These are phyloP conservation scores for Sinocyclocheilus rhinocerous DNA, from an alignment of 2,113 vertebrate genomes.

Conservation along the genomic window DNA sequence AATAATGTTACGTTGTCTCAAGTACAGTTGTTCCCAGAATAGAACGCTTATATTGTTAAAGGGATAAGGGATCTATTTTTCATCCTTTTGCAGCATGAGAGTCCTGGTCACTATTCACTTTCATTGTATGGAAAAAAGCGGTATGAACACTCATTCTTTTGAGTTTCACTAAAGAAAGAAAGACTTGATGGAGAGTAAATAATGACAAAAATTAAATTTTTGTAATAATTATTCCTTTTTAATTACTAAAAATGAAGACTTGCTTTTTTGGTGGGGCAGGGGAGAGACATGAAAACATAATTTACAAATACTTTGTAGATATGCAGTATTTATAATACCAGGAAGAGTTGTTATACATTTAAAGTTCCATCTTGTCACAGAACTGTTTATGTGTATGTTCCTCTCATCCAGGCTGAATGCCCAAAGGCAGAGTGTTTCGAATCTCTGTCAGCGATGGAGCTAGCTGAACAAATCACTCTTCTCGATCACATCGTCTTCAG, in stretches of 20 bases:
- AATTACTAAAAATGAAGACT: too few relatives aligned
- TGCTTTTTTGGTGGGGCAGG: too few relatives aligned
- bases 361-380: background rate
- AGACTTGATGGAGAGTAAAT: background rate
- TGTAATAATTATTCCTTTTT: too few relatives aligned
- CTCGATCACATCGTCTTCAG: slow-evolving; percentile 86
- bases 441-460: slow-evolving; percentile 85
- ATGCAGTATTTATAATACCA: slow-evolving; percentile 16
- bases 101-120: background rate
- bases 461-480: slow-evolving; percentile 88
- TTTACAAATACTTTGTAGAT: background rate
- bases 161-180: background rate
- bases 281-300: too few relatives aligned
- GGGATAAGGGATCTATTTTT: background rate
- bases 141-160: background rate
- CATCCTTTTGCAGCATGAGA: background rate
- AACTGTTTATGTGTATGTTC: background rate
- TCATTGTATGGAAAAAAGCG: background rate
- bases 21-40: background rate
- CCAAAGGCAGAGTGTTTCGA: slow-evolving; percentile 82
- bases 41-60: background rate
- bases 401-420: slow-evolving; percentile 73
- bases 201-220: too few relatives aligned
- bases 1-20: background rate
- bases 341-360: background rate